Evolutionary conservation across 2,797 vertebrate genomes (phyloP), one percentile per base, ranked within the genome.

Genomic region (Hypotaenidia philippensis): DNA sequence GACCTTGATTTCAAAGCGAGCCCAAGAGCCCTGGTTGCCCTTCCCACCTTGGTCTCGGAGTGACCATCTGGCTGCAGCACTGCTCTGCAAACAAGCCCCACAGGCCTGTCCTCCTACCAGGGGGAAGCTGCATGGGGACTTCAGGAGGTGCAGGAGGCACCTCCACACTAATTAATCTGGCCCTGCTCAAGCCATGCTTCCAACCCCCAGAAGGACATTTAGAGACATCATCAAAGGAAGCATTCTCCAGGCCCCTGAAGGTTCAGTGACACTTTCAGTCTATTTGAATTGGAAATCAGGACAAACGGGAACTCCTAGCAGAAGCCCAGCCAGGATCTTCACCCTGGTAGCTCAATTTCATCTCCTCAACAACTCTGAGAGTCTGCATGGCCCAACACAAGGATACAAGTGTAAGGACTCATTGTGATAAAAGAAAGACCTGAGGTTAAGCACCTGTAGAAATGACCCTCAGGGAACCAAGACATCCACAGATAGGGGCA

Each of bases 231-330:
- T 96, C 93, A 96, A 97, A 97, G 94, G 77, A 83, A 88, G 69
- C 40, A 19, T 93, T 71, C 85, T 91, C 34, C 29, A 70, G 80
- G 90, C 56, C 71, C 85, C 69, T 0, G 5, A 95, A 96, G 80
- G 71, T 93, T 95, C 87, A 90, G 90, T 79, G 83, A 96, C 92
- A 96, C 92, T 87, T 94, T 36, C 49, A 74, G 65, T 50, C 83
- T 79, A 94, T 96, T 95, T 94, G 96, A 97, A 95, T 76, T 95
- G 94, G 94, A 94, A 96, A 96, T 93, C 69, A 87, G 83, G 77
- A 89, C 91, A 94, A 96, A 96, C 8, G 56, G 94, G 85, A 96
- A 86, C 85, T 93, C 83, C 87, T 89, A 94, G 89, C 70, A 91
- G 49, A 95, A 96, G 89, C 40, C 56, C 55, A 66, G 70, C 19